phyloP scores from a whole-genome alignment of 2,888 invertebrate genomes.

The Andrena praecox region DNA sequence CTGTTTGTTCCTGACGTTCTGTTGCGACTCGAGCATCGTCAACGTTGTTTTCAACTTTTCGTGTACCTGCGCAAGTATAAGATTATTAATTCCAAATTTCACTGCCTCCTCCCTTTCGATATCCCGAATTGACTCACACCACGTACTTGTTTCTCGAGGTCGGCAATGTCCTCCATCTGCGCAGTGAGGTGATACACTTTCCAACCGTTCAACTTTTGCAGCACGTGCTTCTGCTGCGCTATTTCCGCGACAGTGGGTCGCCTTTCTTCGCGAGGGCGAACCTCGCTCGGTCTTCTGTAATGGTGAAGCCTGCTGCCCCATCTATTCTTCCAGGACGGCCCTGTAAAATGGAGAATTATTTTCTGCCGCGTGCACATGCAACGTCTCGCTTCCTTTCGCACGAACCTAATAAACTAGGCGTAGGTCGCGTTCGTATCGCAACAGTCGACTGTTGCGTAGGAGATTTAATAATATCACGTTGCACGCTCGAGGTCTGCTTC shows the following conservation, averaged over 20 bases:
- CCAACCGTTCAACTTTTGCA: conserved; percentile 97
- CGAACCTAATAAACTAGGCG: conserved; percentile 79
- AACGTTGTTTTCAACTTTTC: conserved; percentile 83
- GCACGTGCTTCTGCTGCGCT: conserved; percentile 94
- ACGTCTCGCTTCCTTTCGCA: conserved; percentile 16
- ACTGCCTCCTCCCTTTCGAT: not conserved
- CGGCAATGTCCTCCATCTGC: conserved; percentile 95
- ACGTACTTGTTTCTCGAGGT: conserved; percentile 81
- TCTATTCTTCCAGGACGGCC: conserved; percentile 80
- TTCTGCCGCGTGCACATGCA: not conserved
- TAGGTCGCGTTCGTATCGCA: conserved; percentile 77
- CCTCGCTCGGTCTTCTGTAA: conserved; percentile 88
- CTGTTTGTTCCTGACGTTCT: conserved; percentile 76
- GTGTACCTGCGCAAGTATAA: conserved; percentile 74
- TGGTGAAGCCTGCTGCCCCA: conserved; percentile 80
- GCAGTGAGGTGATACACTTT: conserved; percentile 96
- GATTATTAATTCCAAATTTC: not conserved
- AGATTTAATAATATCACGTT: conserved; percentile 74
- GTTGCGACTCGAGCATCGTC: conserved; percentile 80
- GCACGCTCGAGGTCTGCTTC: conserved; percentile 69
- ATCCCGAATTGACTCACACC: not conserved
- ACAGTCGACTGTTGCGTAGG: conserved; percentile 69
- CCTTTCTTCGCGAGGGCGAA: conserved; percentile 94
- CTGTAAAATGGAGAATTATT: conserved; percentile 56
- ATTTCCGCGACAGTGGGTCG: conserved; percentile 94